Evolutionary conservation across 2,888 invertebrate genomes (phyloP), one percentile per base, ranked within the genome.

Genomic region (Patella pellucida): DNA sequence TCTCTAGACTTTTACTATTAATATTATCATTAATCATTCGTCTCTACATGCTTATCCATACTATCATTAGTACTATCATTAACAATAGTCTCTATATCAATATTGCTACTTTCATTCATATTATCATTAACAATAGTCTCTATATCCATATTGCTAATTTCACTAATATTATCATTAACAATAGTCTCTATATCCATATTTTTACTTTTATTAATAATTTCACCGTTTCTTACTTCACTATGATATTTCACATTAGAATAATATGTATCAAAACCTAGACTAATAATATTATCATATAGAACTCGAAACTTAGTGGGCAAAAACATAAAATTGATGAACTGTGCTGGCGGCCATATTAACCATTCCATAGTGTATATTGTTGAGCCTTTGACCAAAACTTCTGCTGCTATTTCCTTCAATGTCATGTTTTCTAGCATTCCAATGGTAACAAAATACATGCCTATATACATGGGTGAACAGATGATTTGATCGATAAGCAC

Each of bases 271-370:
- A 89, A 89, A 7, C 82, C 83, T 50, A 90, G 81, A 1, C 89
- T 88, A 4, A 89, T 82, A 9, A 78, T 51, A 79, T 86, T 89
- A 81, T 90, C 90, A 83, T 96, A 98, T 14, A 96, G 92, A 52
- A 98, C 95, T 87, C 97, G 93, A 90, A 94, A 97, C 84, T 93
- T 94, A 12, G 95, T 94, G 14, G 97, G 96, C 81, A 98, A 90
- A 87, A 95, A 94, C 90, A 95, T 96, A 91, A 98, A 98, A 91
- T 97, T 98, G n/a, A 98, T 92, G 68, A 96, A 92, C 90, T 98
- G 97, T 1, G 96, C 97, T 9, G 96, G 95, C 0, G 97, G 97
- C 97, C 97, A 97, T 50, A 97, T 94, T 9, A 95, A 89, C 95
- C 96, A 97, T 90, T 98, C 97, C 9, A 96, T 96, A 71, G 93